phyloP scores from a whole-genome alignment of 2,113 vertebrate genomes.

The Benitochromis conjunctus region DNA sequence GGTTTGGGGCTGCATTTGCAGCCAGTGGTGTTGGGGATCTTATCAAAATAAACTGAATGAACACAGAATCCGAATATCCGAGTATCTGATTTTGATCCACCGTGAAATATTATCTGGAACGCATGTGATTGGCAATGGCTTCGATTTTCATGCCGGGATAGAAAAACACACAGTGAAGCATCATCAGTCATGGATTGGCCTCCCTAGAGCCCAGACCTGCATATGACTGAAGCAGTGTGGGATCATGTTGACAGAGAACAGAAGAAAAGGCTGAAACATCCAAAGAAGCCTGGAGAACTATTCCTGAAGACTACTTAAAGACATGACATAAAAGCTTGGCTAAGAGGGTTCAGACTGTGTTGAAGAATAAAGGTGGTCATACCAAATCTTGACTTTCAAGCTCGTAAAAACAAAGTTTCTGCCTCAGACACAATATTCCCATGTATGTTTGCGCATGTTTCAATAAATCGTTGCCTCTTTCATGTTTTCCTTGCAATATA shows the following conservation, averaged over 20 bases:
- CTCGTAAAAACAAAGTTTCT: too few relatives aligned
- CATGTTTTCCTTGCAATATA: too few relatives aligned
- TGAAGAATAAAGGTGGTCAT: too few relatives aligned
- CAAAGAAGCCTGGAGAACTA: accelerated
- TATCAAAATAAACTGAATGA: too few relatives aligned
- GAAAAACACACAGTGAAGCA: neutral
- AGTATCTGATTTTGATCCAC: neutral
- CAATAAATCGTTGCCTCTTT: too few relatives aligned
- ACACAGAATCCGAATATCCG: too few relatives aligned
- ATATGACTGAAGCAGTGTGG: neutral
- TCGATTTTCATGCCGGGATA: neutral
- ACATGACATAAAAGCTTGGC: neutral
- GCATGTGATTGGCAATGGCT: neutral
- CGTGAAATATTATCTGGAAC: neutral
- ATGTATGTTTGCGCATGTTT: too few relatives aligned
- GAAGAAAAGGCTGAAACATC: neutral
- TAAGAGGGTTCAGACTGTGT: neutral
- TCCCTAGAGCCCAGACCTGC: neutral
- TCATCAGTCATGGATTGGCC: neutral
- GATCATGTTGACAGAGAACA: neutral
- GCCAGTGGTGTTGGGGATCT: too few relatives aligned
- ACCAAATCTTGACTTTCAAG: too few relatives aligned
- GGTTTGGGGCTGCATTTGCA: too few relatives aligned
- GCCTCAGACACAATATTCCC: too few relatives aligned
- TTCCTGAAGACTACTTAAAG: neutral